Percentiles rank a stretch among this genome's conserved stretches.
These are phyloP conservation scores for Drosophila melanica DNA, from an alignment of 1,140 invertebrate species.

Conservation along the genomic window DNA sequence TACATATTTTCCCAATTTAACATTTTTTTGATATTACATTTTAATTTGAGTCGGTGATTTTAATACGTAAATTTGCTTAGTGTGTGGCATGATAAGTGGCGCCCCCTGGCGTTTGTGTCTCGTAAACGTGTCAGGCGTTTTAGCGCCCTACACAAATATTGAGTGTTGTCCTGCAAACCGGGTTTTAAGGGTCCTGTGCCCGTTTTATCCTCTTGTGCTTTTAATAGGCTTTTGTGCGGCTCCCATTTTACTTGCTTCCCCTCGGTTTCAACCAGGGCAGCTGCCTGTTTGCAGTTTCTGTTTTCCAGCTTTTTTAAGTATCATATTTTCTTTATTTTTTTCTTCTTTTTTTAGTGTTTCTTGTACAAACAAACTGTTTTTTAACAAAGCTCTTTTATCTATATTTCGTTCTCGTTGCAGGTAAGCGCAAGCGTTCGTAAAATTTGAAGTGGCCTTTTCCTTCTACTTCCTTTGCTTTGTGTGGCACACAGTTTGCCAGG, in stretches of 20 bases:
- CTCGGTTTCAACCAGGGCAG: not conserved
- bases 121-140: conserved; percentile 56
- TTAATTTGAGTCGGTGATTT: conserved; percentile 41
- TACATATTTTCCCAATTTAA: conserved; percentile 18
- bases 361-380: conserved; percentile 42
- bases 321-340: conserved; percentile 20
- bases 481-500: conserved; percentile 3
- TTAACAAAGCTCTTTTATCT: conserved; percentile 50
- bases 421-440: conserved; percentile 45
- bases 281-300: conserved; percentile 6
- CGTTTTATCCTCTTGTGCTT: conserved; percentile 32
- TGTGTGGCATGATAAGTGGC: conserved; percentile 31
- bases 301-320: conserved; percentile 14
- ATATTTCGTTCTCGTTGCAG: conserved; percentile 51
- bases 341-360: conserved; percentile 18
- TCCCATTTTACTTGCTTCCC: conserved; percentile 49
- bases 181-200: conserved; percentile 25
- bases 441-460: conserved; percentile 18
- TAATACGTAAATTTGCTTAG: conserved; percentile 43
- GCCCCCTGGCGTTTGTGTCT: conserved; percentile 22
- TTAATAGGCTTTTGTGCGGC: conserved; percentile 70
- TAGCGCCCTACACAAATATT: conserved; percentile 56
- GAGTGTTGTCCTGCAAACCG: conserved; percentile 29
- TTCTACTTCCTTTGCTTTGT: conserved; percentile 7
- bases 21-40: conserved; percentile 44